A percentile compares a stretch with the other conserved stretches of the same genome.
Conservation (phyloP, 30 jellyfish, hydroid and myxozoan genomes). For the Cassiopea andromeda region DNA sequence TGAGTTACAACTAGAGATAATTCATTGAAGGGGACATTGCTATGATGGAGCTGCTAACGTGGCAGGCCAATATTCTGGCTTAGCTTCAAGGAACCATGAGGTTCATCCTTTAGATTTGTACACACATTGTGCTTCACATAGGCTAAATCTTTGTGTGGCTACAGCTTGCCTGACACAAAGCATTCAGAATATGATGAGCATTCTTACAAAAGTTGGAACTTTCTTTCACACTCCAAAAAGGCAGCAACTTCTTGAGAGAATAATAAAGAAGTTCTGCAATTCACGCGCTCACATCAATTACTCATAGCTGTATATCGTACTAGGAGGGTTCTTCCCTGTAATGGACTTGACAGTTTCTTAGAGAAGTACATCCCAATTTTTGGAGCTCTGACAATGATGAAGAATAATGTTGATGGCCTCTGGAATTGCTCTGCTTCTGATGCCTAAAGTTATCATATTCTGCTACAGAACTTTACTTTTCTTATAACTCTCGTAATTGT, state of each 20-base stretch:
- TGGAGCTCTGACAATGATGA: too few species aligned
- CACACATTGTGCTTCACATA: constrained; percentile 14
- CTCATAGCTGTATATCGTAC: too few species aligned
- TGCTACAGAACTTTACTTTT: neutral
- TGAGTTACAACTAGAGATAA: neutral
- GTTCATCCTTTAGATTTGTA: constrained; percentile 1
- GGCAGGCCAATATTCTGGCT: constrained; percentile 38
- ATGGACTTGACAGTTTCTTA: too few species aligned
- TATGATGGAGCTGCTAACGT: constrained; percentile 38
- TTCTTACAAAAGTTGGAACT: neutral
- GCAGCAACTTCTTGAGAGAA: constrained; percentile 20
- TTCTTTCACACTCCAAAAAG: constrained; percentile 19
- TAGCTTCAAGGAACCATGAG: neutral
- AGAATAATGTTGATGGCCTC: too few species aligned
- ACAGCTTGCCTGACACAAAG: too few species aligned
- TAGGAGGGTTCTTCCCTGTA: too few species aligned
- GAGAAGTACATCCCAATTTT: too few species aligned
- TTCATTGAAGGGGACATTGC: constrained; percentile 10
- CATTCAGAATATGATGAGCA: too few species aligned
- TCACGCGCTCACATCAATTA: neutral
- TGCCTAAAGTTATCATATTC: neutral
- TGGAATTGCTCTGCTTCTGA: neutral
- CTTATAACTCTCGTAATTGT: neutral
- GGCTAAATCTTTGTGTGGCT: too few species aligned
- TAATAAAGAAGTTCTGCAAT: constrained; percentile 8